Conservation (phyloP, 2,888 invertebrate species). For the Galerucella calmariensis region DNA sequence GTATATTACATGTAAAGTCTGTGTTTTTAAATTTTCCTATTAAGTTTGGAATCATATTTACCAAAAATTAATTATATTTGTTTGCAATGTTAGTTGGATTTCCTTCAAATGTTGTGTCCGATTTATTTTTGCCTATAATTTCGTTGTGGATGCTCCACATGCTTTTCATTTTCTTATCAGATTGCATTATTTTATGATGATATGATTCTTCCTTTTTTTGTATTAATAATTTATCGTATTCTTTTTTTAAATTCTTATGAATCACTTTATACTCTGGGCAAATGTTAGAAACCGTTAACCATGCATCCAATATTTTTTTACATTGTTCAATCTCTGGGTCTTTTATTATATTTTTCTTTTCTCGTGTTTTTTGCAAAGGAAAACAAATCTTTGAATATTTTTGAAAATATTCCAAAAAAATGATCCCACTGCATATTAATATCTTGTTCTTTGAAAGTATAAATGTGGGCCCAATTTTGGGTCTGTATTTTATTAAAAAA, state of each 20-base stretch:
- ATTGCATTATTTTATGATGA: conserved; percentile 6
- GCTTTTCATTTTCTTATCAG: conserved; percentile 21
- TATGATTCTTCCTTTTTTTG: conserved; percentile 22
- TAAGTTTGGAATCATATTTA: conserved; percentile 16
- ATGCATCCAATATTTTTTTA: too few species aligned
- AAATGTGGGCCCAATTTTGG: not conserved
- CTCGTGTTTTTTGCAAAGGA: conserved; percentile 10
- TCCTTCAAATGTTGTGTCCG: conserved; percentile 15
- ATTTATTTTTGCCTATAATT: conserved; percentile 19
- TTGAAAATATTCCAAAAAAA: conserved; percentile 16
- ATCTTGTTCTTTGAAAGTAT: conserved; percentile 17
- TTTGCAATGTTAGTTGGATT: conserved; percentile 11
- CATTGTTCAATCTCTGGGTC: too few species aligned
- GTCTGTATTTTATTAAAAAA: too few species aligned
- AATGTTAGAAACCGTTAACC: too few species aligned
- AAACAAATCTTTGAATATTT: conserved; percentile 19
- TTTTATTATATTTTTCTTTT: not conserved
- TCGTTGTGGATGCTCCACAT: conserved; percentile 21
- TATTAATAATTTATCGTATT: conserved; percentile 13
- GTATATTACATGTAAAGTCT: conserved; percentile 17
- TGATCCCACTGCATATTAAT: conserved; percentile 12
- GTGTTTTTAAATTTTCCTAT: conserved; percentile 19
- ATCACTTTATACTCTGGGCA: too few species aligned
- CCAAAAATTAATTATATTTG: not conserved
- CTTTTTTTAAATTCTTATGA: conserved; percentile 19